Conservation (phyloP, 2,888 invertebrate genomes). For the Melinopterus prodromus region DNA sequence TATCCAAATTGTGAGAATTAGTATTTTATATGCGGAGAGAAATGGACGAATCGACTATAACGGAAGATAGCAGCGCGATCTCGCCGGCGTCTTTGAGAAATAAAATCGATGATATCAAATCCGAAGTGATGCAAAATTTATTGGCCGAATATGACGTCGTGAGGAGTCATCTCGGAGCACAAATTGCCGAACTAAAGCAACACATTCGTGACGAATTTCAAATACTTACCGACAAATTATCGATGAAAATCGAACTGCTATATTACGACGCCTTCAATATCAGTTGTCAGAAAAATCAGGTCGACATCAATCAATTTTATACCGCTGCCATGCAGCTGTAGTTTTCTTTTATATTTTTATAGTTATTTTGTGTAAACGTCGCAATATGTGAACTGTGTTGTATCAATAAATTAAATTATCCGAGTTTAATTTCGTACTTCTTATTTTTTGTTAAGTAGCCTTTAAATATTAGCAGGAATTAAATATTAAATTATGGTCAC, state of each 20-base stretch:
- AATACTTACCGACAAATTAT: background rate
- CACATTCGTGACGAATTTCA: background rate
- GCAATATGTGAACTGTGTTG: background rate
- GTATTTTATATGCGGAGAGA: background rate
- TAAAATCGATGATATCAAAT: background rate
- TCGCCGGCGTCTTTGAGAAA: background rate
- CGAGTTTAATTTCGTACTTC: background rate
- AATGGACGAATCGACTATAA: background rate
- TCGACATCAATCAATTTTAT: background rate
- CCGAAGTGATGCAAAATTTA: background rate
- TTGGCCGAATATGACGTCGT: background rate
- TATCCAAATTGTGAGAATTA: too few relatives aligned
- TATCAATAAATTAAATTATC: background rate
- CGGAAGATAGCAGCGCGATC: background rate
- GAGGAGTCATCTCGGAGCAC: background rate
- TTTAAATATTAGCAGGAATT: too few relatives aligned
- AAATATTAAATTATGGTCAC: too few relatives aligned
- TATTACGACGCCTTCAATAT: background rate
- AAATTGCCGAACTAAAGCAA: background rate
- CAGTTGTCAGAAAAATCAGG: background rate
- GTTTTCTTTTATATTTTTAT: too few relatives aligned
- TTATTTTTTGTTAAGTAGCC: too few relatives aligned
- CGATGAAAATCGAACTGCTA: background rate
- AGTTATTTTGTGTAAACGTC: constrained; percentile 9
- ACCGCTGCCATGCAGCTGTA: background rate